Conservation (phyloP, 92 coral and sea anemone species). For the Heliopora coerulea region DNA sequence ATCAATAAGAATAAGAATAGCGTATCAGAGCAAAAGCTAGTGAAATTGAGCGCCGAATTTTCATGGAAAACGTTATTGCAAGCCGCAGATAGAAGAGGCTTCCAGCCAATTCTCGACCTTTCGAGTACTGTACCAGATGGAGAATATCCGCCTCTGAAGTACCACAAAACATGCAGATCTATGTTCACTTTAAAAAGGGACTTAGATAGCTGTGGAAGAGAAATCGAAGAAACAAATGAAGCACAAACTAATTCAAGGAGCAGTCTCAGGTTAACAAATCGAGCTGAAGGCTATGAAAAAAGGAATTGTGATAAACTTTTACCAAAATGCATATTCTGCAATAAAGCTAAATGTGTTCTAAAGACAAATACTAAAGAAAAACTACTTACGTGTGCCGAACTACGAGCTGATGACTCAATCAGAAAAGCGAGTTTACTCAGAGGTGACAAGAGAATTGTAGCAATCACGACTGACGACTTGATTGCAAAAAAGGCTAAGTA, state of each 20-base stretch:
- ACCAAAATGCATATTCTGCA: constrained; percentile 17
- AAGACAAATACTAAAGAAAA: constrained; percentile 12
- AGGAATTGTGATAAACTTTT: too few relatives aligned
- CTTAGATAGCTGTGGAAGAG: constrained; percentile 6
- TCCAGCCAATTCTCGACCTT: constrained; percentile 1
- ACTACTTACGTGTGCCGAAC: constrained; percentile 1
- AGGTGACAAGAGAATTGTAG: constrained; percentile 37
- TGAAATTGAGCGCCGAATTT: constrained; percentile 1
- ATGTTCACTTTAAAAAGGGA: constrained; percentile 26
- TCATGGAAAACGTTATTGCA: constrained; percentile 29
- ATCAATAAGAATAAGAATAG: not conserved
- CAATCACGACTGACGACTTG: constrained; percentile 38
- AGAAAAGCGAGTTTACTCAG: constrained; percentile 12
- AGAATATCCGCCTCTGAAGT: constrained; percentile 3
- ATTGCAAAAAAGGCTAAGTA: constrained; percentile 44
- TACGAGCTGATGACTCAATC: constrained; percentile 17
- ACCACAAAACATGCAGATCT: constrained; percentile 7
- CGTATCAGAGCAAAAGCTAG: constrained; percentile 20
- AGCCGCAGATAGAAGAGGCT: constrained; percentile 4
- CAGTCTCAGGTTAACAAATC: too few relatives aligned
- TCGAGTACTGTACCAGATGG: constrained; percentile 3
- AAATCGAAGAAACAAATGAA: not conserved
- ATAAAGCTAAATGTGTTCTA: not conserved
- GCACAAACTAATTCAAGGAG: not conserved
- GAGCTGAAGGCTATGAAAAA: too few relatives aligned